Percentiles rank a stretch among this genome's conserved stretches.
Evolutionary conservation across 2,113 vertebrate genomes (phyloP).

Genomic region (Ondatra zibethicus): DNA sequence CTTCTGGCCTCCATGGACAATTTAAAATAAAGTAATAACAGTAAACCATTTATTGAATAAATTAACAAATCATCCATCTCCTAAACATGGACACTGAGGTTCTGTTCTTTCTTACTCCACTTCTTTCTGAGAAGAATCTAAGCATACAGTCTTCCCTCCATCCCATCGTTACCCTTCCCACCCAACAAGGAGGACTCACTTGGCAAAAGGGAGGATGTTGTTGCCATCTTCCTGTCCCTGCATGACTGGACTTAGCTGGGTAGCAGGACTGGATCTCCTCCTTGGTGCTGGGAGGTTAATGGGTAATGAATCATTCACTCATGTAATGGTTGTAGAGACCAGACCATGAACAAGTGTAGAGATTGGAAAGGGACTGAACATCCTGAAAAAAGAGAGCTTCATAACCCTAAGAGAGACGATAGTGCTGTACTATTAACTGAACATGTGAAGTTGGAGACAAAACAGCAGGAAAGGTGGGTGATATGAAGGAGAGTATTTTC

Average conservation of each 20-base stretch:
- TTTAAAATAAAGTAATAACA: background rate
- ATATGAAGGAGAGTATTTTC: background rate
- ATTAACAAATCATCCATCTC: background rate
- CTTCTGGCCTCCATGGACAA: background rate
- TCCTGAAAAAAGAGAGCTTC: background rate
- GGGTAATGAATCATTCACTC: slow-evolving; percentile 60
- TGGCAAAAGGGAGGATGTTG: slow-evolving; percentile 76
- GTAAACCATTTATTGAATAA: slow-evolving; percentile 24
- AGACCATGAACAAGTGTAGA: background rate
- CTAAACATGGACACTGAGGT: background rate
- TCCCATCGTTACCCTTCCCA: background rate
- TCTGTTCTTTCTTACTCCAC: background rate
- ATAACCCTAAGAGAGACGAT: background rate
- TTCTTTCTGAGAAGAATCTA: background rate
- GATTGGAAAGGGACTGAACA: background rate
- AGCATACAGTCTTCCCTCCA: background rate
- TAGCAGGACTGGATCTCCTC: slow-evolving; percentile 6
- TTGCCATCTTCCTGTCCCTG: slow-evolving; percentile 62
- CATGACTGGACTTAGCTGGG: slow-evolving; percentile 49
- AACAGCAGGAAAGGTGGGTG: background rate
- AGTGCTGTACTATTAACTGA: background rate
- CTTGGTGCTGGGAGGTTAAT: slow-evolving; percentile 54
- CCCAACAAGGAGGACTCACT: slow-evolving; percentile 66
- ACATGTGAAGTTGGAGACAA: background rate
- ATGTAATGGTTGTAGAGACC: background rate